phyloP scores from a whole-genome alignment of 2,888 invertebrate species.

The Halictus ligatus region DNA sequence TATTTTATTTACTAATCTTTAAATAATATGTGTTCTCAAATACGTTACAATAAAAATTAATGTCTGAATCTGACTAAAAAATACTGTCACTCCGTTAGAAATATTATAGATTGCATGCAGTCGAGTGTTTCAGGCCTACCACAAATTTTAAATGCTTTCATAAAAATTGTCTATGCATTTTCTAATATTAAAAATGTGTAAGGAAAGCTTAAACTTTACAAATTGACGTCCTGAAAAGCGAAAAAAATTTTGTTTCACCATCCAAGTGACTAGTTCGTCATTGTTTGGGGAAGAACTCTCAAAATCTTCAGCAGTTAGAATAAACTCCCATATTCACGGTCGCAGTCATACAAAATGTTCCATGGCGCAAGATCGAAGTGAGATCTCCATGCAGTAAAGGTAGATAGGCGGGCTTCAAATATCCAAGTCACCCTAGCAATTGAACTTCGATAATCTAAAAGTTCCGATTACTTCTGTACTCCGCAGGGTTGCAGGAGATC shows the following conservation, averaged over 20 bases:
- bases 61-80: not conserved
- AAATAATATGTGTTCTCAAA: no score
- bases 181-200: not conserved
- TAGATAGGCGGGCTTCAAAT: conserved; percentile 1
- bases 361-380: not conserved
- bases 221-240: no score
- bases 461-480: not conserved
- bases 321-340: not conserved
- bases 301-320: not conserved
- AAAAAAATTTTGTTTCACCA: not conserved
- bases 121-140: no score
- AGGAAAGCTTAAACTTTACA: not conserved
- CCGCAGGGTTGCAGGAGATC: not conserved
- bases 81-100: no score
- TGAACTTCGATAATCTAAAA: not conserved
- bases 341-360: not conserved
- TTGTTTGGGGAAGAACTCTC: not conserved
- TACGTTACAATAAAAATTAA: not conserved
- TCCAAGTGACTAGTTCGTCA: not conserved
- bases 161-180: not conserved
- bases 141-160: not conserved
- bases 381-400: not conserved
- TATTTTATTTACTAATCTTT: no score
- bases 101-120: no score
- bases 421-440: not conserved